phyloP scores from a whole-genome alignment of 53 echinoderm and acorn worm species.

The Holothuria leucospilota region DNA sequence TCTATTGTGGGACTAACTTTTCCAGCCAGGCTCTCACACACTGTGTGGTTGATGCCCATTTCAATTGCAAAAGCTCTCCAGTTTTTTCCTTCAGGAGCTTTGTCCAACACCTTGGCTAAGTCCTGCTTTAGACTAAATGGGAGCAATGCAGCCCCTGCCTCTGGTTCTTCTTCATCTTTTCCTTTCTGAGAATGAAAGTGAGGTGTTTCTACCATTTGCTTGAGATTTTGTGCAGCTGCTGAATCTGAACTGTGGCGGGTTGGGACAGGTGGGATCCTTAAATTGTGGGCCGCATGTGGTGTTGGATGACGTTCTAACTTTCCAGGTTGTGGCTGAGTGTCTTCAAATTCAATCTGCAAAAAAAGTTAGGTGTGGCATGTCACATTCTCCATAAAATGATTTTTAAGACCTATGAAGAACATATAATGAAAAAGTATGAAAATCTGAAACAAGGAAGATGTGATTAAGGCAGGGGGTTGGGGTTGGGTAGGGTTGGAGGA shows the following conservation, averaged over 20 bases:
- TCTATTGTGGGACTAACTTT: constrained; percentile 74
- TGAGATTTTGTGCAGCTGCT: not conserved
- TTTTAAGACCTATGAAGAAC: too few relatives aligned
- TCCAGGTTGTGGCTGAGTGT: not conserved
- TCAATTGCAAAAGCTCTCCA: constrained; percentile 78
- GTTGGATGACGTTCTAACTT: constrained; percentile 32
- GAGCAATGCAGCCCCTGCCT: not conserved
- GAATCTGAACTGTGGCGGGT: constrained; percentile 31
- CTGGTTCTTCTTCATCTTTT: not conserved
- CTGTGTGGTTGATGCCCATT: constrained; percentile 63
- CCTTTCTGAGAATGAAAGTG: constrained; percentile 55
- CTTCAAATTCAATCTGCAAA: constrained; percentile 9
- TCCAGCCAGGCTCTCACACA: constrained; percentile 45
- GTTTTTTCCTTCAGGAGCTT: constrained; percentile 56
- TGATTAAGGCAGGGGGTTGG: too few relatives aligned
- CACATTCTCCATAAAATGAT: too few relatives aligned
- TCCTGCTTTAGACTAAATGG: constrained; percentile 65
- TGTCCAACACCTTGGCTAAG: constrained; percentile 59
- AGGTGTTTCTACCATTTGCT: constrained; percentile 41
- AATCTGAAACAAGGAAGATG: too few relatives aligned
- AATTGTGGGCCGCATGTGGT: not conserved
- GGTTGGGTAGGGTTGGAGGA: too few relatives aligned
- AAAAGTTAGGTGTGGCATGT: too few relatives aligned
- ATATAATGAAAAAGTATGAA: not conserved
- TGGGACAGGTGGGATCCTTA: not conserved